phyloP scores from a whole-genome alignment of 35 echinoderm and acorn worm genomes.

The Diadema setosum region DNA sequence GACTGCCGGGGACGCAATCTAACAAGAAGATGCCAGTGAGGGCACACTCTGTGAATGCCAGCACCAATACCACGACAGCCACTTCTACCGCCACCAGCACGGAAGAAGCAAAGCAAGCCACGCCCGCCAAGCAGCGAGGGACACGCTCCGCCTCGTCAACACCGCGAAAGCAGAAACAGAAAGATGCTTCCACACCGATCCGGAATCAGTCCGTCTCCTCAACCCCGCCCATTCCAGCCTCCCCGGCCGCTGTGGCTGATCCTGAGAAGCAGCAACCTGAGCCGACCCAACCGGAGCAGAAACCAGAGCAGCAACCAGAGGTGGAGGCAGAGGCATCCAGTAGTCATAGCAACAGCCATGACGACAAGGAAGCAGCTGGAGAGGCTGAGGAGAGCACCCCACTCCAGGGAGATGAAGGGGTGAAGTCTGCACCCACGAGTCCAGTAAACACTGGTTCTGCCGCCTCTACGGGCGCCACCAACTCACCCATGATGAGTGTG shows the following conservation, averaged over 20 bases:
- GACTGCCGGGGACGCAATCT: background rate
- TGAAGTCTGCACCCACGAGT: background rate
- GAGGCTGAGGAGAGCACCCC: background rate
- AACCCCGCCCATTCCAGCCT: background rate
- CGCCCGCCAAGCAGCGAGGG: background rate
- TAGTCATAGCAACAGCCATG: background rate
- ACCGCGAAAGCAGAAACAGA: background rate
- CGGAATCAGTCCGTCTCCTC: background rate
- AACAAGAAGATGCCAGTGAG: background rate
- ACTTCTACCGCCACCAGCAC: background rate
- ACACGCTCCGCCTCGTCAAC: background rate
- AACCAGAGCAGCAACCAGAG: background rate
- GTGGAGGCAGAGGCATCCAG: background rate
- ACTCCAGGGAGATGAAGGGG: no score
- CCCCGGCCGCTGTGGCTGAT: background rate
- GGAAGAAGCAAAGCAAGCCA: background rate
- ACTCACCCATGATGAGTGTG: conserved; percentile 4
- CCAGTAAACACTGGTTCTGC: background rate
- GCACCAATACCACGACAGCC: background rate
- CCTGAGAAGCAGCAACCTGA: background rate
- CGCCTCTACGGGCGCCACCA: background rate
- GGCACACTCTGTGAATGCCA: background rate
- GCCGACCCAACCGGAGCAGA: background rate
- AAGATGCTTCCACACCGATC: background rate
- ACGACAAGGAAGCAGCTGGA: background rate